These are phyloP conservation scores for Apotomis turbidana DNA, from an alignment of 2,888 invertebrate genomes.

Conservation along the genomic window DNA sequence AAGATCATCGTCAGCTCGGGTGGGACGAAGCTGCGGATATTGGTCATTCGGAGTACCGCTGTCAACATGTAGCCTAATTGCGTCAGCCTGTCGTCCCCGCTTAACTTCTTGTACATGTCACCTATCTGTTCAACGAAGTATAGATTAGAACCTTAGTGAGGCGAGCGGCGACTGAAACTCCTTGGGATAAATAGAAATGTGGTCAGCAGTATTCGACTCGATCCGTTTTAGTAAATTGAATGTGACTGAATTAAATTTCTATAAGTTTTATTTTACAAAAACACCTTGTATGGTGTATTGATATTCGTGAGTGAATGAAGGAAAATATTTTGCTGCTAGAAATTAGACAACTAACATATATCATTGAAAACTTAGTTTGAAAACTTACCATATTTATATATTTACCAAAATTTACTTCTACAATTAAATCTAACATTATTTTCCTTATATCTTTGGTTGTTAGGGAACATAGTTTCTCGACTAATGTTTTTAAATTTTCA, in stretches of 20 bases:
- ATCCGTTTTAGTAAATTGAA: no score
- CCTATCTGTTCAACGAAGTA: constrained; percentile 62
- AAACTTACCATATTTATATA: constrained; percentile 78
- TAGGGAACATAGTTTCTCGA: constrained; percentile 70
- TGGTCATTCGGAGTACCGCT: constrained; percentile 72
- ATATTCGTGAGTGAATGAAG: background rate
- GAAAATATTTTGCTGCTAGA: constrained; percentile 1
- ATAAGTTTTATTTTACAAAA: no score
- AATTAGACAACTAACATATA: background rate
- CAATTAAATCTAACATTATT: constrained; percentile 71
- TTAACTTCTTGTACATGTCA: constrained; percentile 76
- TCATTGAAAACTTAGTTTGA: background rate
- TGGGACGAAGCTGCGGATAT: constrained; percentile 75
- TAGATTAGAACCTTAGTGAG: no score
- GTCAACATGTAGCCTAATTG: constrained; percentile 72
- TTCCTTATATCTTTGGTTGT: constrained; percentile 68
- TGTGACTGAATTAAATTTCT: no score
- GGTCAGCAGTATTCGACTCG: no score
- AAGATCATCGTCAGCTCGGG: constrained; percentile 65
- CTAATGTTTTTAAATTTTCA: constrained; percentile 61
- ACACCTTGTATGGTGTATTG: no score
- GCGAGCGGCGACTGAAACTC: no score
- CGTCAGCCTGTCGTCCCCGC: constrained; percentile 72
- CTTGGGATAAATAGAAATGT: no score
- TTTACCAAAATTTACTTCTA: constrained; percentile 79